phyloP scores from a whole-genome alignment of 1,140 invertebrate genomes.

The Platorchestia sp. region DNA sequence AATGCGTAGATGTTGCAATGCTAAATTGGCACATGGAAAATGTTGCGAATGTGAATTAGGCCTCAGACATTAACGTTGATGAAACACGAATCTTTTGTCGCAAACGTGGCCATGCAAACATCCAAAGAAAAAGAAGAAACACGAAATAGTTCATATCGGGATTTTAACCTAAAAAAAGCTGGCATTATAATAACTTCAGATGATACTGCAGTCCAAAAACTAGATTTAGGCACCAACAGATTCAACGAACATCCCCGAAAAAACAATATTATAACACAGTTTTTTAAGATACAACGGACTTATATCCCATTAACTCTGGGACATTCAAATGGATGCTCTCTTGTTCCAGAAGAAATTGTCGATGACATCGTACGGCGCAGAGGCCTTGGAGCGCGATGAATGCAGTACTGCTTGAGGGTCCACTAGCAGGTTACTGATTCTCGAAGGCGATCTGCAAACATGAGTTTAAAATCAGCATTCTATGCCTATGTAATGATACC shows the following conservation, averaged over 20 bases:
- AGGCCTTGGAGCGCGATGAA: neutral
- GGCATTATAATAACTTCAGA: neutral
- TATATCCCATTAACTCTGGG: neutral
- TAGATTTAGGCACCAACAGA: neutral
- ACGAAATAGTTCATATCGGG: neutral
- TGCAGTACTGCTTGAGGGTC: neutral
- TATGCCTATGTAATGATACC: neutral
- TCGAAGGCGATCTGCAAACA: conserved; percentile 3
- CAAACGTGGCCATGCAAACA: neutral
- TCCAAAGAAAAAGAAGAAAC: neutral
- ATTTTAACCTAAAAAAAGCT: neutral
- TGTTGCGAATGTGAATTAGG: neutral
- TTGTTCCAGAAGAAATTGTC: conserved; percentile 51
- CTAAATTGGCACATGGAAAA: neutral
- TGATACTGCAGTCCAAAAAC: neutral
- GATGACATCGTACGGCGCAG: neutral
- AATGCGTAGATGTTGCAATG: neutral
- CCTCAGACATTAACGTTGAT: neutral
- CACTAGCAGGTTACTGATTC: conserved; percentile 26
- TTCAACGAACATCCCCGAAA: neutral
- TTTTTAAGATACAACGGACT: neutral
- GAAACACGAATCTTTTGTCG: neutral
- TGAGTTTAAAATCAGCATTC: neutral
- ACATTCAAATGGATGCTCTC: conserved; percentile 19
- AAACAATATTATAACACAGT: neutral